Conservation (phyloP, 2,888 invertebrate genomes). For the Ryuthela nishihirai region DNA sequence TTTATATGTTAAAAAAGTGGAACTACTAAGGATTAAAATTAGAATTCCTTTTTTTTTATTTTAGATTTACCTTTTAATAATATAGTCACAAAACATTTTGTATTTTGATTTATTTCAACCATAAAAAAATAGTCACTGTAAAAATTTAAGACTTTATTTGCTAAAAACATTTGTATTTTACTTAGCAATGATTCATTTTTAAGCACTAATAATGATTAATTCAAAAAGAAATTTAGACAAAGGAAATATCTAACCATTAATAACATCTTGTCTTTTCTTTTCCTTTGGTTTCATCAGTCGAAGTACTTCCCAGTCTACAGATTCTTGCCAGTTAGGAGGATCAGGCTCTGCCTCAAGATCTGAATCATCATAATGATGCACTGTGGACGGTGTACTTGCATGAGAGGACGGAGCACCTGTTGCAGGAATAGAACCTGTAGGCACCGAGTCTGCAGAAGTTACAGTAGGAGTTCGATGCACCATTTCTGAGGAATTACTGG, state of each 20-base stretch:
- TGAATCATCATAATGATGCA: constrained; percentile 51
- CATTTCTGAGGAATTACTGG: constrained; percentile 67
- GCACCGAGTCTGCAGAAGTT: constrained; percentile 38
- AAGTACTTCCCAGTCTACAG: constrained; percentile 69
- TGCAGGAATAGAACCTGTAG: constrained; percentile 22
- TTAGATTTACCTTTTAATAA: too few relatives aligned
- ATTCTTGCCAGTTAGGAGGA: constrained; percentile 72
- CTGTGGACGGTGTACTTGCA: constrained; percentile 43
- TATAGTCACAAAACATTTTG: too few relatives aligned
- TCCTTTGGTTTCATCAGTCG: constrained; percentile 71
- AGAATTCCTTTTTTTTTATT: too few relatives aligned
- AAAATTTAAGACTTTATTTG: too few relatives aligned
- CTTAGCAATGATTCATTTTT: background rate
- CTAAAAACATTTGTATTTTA: too few relatives aligned
- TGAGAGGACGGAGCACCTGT: constrained; percentile 39
- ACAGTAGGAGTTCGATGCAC: constrained; percentile 51
- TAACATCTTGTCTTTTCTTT: constrained; percentile 86
- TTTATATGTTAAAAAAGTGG: too few relatives aligned
- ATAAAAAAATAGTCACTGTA: too few relatives aligned
- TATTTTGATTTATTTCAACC: too few relatives aligned
- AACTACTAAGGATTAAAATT: too few relatives aligned
- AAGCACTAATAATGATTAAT: background rate
- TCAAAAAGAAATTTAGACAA: background rate
- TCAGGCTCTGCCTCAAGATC: constrained; percentile 65
- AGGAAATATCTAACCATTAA: constrained; percentile 63